A percentile compares a stretch with the other conserved stretches of the same genome.
These are phyloP conservation scores for Papilio demoleus DNA, from an alignment of 2,888 invertebrate species.

Conservation along the genomic window DNA sequence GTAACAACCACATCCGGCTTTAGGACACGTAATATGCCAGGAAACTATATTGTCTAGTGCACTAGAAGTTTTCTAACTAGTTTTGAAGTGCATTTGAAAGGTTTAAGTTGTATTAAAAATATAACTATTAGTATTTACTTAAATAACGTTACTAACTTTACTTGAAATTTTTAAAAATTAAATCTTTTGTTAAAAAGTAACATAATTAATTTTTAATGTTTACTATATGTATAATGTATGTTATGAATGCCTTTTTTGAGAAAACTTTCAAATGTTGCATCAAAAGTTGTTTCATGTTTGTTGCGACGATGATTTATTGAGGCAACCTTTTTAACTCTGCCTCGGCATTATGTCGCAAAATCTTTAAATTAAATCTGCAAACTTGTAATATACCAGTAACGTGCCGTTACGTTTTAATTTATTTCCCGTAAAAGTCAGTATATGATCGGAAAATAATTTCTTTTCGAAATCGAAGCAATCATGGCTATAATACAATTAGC, in stretches of 20 bases:
- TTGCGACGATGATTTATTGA: conserved; percentile 18
- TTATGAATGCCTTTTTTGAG: not conserved
- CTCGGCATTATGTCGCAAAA: conserved; percentile 14
- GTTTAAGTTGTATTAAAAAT: too few species aligned
- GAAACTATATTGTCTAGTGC: conserved; percentile 28
- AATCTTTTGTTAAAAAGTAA: too few species aligned
- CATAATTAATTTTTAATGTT: conserved; percentile 8
- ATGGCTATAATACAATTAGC: not conserved
- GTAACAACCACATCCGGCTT: conserved; percentile 66
- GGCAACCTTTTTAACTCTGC: conserved; percentile 4
- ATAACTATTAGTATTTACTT: too few species aligned
- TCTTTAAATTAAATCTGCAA: conserved; percentile 17
- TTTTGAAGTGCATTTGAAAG: not conserved
- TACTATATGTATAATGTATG: not conserved
- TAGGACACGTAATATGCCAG: conserved; percentile 41
- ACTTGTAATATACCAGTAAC: not conserved
- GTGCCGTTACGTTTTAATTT: not conserved
- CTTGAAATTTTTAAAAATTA: too few species aligned
- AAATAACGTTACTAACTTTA: too few species aligned
- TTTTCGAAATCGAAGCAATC: not conserved
- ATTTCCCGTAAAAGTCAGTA: not conserved
- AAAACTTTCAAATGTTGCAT: conserved; percentile 22
- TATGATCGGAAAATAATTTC: not conserved
- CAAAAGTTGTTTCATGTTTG: conserved; percentile 6
- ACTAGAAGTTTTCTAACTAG: not conserved